Evolutionary conservation across 2,113 vertebrate genomes (phyloP).

Genomic region (Urocynchramus pylzowi): DNA sequence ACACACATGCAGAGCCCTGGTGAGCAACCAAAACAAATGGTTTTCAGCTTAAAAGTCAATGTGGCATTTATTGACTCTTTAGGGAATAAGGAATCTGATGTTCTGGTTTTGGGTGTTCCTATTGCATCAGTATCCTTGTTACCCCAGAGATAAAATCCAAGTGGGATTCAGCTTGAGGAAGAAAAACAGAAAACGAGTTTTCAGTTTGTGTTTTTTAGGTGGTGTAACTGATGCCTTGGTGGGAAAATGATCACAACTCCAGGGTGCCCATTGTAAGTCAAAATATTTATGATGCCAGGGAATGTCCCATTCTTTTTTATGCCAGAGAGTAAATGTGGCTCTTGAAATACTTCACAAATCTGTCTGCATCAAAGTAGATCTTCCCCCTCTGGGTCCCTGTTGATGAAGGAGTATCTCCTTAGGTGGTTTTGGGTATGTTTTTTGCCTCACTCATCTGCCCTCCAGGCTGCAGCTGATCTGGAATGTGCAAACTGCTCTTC

Average conservation of each 20-base stretch:
- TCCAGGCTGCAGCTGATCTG: neutral
- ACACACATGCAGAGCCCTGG: neutral
- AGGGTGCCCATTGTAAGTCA: neutral
- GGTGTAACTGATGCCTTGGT: neutral
- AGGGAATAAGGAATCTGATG: neutral
- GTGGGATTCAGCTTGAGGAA: neutral
- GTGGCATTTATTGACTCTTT: neutral
- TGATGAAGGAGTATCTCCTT: neutral
- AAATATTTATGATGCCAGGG: neutral
- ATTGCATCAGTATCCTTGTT: neutral
- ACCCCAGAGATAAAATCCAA: neutral
- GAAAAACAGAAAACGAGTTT: neutral
- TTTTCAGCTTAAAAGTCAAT: neutral
- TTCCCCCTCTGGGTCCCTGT: neutral
- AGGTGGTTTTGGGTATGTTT: neutral
- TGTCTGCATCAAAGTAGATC: neutral
- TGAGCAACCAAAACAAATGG: neutral
- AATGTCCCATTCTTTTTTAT: neutral
- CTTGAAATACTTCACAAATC: neutral
- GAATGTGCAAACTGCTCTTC: neutral
- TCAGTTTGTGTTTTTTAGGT: neutral
- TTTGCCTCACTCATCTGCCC: neutral
- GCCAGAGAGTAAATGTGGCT: accelerated
- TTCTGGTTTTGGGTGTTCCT: neutral
- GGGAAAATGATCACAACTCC: neutral